Evolutionary conservation across 2,888 invertebrate genomes (phyloP).

Genomic region (Hedychridium roseum): DNA sequence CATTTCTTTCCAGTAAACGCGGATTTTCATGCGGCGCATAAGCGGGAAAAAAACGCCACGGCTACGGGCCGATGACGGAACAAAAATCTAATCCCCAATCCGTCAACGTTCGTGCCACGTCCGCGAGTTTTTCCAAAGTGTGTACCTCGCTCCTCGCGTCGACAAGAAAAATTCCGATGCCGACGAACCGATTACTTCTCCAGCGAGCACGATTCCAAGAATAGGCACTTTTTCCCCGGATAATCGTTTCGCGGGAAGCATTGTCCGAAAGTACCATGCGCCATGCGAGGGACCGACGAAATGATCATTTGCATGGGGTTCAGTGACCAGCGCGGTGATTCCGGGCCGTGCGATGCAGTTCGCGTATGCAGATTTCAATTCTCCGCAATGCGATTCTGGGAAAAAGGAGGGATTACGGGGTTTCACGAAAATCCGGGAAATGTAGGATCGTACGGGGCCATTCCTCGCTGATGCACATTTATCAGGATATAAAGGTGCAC

Average conservation of each 20-base stretch:
- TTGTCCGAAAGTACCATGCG: neutral
- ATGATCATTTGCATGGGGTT: too few species aligned
- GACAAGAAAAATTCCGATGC: too few species aligned
- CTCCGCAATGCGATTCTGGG: conserved; percentile 10
- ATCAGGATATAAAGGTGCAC: conserved; percentile 7
- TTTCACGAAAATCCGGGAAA: conserved; percentile 6
- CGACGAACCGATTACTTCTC: too few species aligned
- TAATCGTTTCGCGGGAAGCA: too few species aligned
- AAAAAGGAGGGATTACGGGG: conserved; percentile 13
- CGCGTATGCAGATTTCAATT: conserved; percentile 3
- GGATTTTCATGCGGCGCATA: neutral
- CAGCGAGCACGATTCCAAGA: neutral
- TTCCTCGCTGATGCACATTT: too few species aligned
- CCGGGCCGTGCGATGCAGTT: neutral
- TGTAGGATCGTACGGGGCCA: too few species aligned
- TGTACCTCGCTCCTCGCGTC: too few species aligned
- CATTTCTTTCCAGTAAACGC: neutral
- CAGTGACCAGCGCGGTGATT: neutral
- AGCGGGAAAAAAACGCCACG: neutral
- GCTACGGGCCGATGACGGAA: neutral
- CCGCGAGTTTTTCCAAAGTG: too few species aligned
- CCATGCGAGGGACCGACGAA: too few species aligned
- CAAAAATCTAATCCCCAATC: neutral
- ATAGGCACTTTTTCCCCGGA: neutral
- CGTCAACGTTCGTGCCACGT: neutral